phyloP scores from a whole-genome alignment of 2,113 vertebrate genomes.

The Gracilinanus agilis region DNA sequence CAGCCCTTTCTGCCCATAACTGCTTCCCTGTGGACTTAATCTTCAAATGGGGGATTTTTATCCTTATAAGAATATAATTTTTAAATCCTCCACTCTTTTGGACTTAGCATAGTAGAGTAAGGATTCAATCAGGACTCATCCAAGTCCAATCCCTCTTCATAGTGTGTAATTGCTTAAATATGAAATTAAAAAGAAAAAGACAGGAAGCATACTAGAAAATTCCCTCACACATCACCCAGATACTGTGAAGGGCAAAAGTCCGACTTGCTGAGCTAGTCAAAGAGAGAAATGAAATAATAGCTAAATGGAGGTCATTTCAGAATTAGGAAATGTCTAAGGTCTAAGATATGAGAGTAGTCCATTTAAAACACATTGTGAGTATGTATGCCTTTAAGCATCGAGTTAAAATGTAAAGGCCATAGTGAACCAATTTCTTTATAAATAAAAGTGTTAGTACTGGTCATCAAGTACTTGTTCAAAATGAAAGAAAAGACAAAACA shows the following conservation, averaged over 20 bases:
- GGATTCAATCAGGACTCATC: neutral
- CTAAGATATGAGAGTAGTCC: neutral
- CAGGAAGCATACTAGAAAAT: conserved; percentile 4
- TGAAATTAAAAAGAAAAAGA: conserved; percentile 21
- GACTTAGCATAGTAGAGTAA: neutral
- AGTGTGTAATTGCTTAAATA: conserved; percentile 30
- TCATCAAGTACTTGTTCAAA: neutral
- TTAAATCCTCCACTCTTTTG: neutral
- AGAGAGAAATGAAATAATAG: neutral
- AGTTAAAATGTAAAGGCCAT: neutral
- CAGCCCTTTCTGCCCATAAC: neutral
- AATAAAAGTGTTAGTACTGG: neutral
- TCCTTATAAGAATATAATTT: neutral
- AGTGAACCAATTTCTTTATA: neutral
- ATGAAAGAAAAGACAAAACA: neutral
- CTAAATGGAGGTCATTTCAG: neutral
- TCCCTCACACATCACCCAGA: conserved; percentile 26
- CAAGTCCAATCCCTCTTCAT: neutral
- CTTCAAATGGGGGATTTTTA: conserved; percentile 10
- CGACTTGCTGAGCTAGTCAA: conserved; percentile 3
- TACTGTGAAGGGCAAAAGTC: conserved; percentile 21
- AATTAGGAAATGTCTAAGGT: neutral
- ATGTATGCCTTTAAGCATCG: neutral
- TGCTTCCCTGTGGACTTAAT: neutral
- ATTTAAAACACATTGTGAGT: neutral